These are phyloP conservation scores for Arctia plantaginis DNA, from an alignment of 2,888 invertebrate species.

Conservation along the genomic window DNA sequence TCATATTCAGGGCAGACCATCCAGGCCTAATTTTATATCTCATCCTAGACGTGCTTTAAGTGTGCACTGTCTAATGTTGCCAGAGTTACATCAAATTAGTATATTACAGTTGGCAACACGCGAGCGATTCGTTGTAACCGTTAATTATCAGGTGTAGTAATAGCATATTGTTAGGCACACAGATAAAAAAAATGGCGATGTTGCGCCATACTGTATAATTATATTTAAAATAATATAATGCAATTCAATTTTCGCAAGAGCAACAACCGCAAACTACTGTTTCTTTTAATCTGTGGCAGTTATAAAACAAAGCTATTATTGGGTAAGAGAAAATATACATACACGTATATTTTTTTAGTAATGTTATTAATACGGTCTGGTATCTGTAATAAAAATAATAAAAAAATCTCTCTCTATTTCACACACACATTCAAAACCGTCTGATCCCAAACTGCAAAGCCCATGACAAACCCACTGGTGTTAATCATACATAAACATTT, in stretches of 20 bases:
- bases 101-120: background rate
- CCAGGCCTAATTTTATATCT: too few species aligned
- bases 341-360: background rate
- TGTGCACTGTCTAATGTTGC: too few species aligned
- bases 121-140: background rate
- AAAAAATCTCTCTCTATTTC: too few species aligned
- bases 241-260: background rate
- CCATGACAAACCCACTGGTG: too few species aligned
- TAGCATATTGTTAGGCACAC: background rate
- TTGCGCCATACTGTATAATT: background rate
- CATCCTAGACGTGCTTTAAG: too few species aligned
- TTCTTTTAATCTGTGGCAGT: background rate
- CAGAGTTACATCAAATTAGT: background rate
- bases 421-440: too few species aligned
- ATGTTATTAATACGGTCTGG: slow-evolving; percentile 20
- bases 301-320: background rate
- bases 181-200: background rate
- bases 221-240: background rate
- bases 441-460: too few species aligned
- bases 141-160: background rate
- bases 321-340: too few species aligned
- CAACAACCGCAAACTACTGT: background rate
- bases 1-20: too few species aligned
- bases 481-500: too few species aligned
- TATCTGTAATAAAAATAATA: slow-evolving; percentile 25